Evolutionary conservation across 1,140 invertebrate genomes (phyloP), one percentile per base, ranked within the genome.

Genomic region (Diachasma alloeum): DNA sequence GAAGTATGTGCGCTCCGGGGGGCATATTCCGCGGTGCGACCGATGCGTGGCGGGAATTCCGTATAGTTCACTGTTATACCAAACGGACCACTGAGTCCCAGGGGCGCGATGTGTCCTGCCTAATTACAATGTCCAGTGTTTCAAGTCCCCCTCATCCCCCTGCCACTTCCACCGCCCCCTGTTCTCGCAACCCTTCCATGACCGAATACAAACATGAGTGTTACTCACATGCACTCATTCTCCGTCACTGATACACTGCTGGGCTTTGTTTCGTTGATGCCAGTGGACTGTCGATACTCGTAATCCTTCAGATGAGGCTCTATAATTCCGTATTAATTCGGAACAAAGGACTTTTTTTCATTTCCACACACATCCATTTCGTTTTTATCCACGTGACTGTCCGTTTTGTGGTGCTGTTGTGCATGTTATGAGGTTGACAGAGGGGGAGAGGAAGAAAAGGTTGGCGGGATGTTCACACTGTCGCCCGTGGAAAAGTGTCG

Each of bases 91-190:
- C 67, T 22, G 68, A 48, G 72, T 88, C 86, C 87, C 87, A 83
- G 73, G 86, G 84, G 87, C 81, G 81, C 84, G 83, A 89, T 88
- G 85, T 86, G 87, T 89, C 85, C 84, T 83, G 83, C 81, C 86
- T 88, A 88, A 88, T 89, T 88, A 88, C 87, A 88, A 88, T 87
- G 85, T 85, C 86, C 84, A 84, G 81, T 80, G 81, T 81, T 42
- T 63, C 72, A 73, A n/a, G 44, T 36, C 84, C 84, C 84, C 82
- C 86, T 19, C n/a, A n/a, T n/a, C 36, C n/a, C 66, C 11, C 66
- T n/a, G 31, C 63, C 24, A 31, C 31, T 31, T 31, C 31, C 31
- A 31, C 31, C 31, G 6, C 31, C 31, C 31, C 31, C 66, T 37
- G 1, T 2, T 68, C 31, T 39, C 66, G 4, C 36, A 9, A 37